phyloP scores from a whole-genome alignment of 92 coral and sea anemone species.

The Pocillopora grandis region DNA sequence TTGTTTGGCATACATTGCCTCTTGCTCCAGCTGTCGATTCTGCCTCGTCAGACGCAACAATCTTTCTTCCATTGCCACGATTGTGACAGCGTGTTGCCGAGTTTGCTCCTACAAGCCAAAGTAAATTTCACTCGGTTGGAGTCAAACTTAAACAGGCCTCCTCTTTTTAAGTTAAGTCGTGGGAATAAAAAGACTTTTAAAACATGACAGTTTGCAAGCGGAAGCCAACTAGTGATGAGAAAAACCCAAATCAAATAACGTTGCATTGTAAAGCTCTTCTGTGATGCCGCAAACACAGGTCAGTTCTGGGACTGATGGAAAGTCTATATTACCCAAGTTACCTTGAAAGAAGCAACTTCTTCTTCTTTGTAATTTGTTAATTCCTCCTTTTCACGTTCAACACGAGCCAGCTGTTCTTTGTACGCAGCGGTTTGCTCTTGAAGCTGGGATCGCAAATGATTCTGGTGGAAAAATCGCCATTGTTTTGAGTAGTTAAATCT shows the following conservation, averaged over 20 bases:
- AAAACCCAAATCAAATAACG: no score
- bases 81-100: constrained; percentile 91
- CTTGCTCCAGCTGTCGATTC: constrained; percentile 77
- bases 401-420: constrained; percentile 63
- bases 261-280: no score
- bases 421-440: constrained; percentile 56
- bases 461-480: constrained; percentile 29
- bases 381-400: constrained; percentile 74
- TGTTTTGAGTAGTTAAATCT: background rate
- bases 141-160: no score
- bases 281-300: no score
- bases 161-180: no score
- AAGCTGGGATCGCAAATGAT: constrained; percentile 59
- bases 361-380: constrained; percentile 78
- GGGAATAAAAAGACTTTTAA: no score
- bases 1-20: constrained; percentile 70
- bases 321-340: constrained; percentile 2
- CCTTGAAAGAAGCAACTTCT: constrained; percentile 94
- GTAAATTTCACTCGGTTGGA: background rate
- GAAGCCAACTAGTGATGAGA: no score
- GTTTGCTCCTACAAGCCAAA: constrained; percentile 79
- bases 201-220: no score
- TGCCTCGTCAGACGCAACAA: constrained; percentile 77
- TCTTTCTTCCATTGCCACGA: constrained; percentile 96
- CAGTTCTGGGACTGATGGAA: no score